phyloP scores from a whole-genome alignment of 2,888 invertebrate genomes.

The Calameuta pallipes region DNA sequence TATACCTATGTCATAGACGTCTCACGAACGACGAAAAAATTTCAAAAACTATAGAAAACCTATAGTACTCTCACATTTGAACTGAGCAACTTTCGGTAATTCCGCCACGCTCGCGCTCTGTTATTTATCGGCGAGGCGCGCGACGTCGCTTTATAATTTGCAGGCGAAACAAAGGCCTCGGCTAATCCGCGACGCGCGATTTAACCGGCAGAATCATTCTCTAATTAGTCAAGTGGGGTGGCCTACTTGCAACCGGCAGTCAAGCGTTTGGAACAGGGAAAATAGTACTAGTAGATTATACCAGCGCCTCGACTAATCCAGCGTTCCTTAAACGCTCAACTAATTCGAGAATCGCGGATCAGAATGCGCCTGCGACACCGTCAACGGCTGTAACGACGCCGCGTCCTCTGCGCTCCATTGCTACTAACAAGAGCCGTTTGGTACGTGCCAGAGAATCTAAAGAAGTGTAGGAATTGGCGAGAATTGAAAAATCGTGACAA shows the following conservation, averaged over 20 bases:
- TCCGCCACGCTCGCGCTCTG: not conserved
- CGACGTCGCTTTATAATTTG: slow-evolving; percentile 44
- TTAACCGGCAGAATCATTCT: slow-evolving; percentile 52
- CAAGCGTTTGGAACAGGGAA: not conserved
- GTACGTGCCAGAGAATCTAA: not conserved
- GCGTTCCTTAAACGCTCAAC: not conserved
- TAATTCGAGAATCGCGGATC: not conserved
- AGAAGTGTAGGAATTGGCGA: not conserved
- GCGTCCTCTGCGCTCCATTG: not conserved
- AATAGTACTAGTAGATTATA: not conserved
- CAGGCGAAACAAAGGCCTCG: slow-evolving; percentile 45
- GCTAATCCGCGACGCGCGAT: slow-evolving; percentile 47
- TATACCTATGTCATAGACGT: not conserved
- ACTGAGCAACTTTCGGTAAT: not conserved
- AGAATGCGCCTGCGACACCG: not conserved
- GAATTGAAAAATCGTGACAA: not conserved
- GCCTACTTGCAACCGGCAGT: not conserved
- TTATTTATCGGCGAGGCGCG: not conserved
- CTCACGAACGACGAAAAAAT: not conserved
- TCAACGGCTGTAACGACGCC: not conserved
- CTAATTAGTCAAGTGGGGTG: slow-evolving; percentile 38
- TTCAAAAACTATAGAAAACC: not conserved
- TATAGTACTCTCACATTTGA: not conserved
- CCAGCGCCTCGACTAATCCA: not conserved
- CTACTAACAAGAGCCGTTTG: not conserved